A percentile compares a stretch with the other conserved stretches of the same genome.
Conservation (phyloP, 2,113 vertebrate genomes). For the Planiliza haematocheilus region DNA sequence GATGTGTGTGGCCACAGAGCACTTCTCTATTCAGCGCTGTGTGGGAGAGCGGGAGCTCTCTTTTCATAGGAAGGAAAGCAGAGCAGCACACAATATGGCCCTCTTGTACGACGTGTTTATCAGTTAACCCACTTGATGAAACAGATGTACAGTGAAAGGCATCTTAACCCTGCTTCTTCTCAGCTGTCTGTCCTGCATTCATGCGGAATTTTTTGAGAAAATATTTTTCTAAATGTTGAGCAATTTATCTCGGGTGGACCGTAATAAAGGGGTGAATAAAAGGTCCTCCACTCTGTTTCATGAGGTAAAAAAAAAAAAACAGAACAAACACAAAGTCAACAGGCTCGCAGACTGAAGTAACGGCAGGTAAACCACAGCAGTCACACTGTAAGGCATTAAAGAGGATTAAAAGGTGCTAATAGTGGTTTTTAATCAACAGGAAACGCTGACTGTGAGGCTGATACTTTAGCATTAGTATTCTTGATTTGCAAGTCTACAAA, state of each 20-base stretch:
- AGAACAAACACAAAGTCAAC: slow-evolving; percentile 8
- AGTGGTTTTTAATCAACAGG: slow-evolving; percentile 2
- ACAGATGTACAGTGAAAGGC: slow-evolving; percentile 47
- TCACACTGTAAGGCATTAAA: slow-evolving; percentile 14
- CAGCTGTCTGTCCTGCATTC: slow-evolving; percentile 2
- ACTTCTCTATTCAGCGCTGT: slow-evolving; percentile 59
- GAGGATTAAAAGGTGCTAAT: slow-evolving; percentile 41
- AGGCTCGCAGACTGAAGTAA: background rate
- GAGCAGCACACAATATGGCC: slow-evolving; percentile 36
- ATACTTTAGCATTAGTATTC: background rate
- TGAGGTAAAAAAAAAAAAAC: background rate
- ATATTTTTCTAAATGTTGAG: background rate
- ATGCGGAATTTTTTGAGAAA: too few species aligned
- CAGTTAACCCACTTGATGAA: slow-evolving; percentile 54
- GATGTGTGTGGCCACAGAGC: slow-evolving; percentile 68
- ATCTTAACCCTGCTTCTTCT: slow-evolving; percentile 32
- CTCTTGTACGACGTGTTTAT: slow-evolving; percentile 55
- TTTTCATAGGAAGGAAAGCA: slow-evolving; percentile 40
- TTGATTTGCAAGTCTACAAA: too few species aligned
- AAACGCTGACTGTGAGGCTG: background rate
- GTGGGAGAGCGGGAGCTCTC: slow-evolving; percentile 52
- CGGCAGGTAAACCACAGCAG: slow-evolving; percentile 43
- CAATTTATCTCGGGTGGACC: slow-evolving; percentile 7
- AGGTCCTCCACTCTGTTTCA: background rate
- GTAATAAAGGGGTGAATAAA: slow-evolving; percentile 17